A percentile compares a stretch with the other conserved stretches of the same genome.
Conservation (phyloP, 2,797 vertebrate species). For the Diglossa cyanea region DNA sequence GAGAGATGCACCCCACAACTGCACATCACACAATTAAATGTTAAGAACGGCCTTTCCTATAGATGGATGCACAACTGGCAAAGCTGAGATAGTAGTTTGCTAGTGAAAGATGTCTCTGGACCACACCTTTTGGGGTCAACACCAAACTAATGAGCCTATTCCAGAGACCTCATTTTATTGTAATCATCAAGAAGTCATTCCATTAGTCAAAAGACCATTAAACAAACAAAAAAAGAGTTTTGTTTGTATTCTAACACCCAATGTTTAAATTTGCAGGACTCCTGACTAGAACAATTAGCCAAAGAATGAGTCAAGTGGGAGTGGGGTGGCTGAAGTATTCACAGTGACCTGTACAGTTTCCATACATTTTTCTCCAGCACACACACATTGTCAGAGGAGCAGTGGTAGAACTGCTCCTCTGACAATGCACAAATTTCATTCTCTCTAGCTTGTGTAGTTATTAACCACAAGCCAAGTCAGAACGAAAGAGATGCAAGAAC, state of each 20-base stretch:
- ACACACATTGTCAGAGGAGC: rapidly evolving
- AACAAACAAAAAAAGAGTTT: neutral
- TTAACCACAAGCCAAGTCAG: neutral
- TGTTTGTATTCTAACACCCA: neutral
- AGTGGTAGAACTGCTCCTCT: neutral
- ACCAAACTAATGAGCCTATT: neutral
- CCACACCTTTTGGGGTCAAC: neutral
- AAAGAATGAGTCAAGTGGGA: neutral
- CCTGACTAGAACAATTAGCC: neutral
- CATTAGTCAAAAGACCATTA: neutral
- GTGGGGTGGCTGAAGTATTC: neutral
- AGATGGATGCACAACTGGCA: neutral
- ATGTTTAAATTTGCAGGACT: neutral
- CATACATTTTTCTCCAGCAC: neutral
- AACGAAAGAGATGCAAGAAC: neutral
- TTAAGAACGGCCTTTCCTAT: neutral
- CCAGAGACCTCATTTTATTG: neutral
- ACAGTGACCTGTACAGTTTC: neutral
- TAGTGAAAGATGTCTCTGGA: neutral
- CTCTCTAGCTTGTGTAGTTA: neutral
- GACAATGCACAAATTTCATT: neutral
- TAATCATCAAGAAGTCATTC: neutral
- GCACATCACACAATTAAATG: neutral
- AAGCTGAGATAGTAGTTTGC: neutral
- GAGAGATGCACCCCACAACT: neutral